Conservation (phyloP, 2,888 invertebrate genomes). For the Latheticus oryzae region DNA sequence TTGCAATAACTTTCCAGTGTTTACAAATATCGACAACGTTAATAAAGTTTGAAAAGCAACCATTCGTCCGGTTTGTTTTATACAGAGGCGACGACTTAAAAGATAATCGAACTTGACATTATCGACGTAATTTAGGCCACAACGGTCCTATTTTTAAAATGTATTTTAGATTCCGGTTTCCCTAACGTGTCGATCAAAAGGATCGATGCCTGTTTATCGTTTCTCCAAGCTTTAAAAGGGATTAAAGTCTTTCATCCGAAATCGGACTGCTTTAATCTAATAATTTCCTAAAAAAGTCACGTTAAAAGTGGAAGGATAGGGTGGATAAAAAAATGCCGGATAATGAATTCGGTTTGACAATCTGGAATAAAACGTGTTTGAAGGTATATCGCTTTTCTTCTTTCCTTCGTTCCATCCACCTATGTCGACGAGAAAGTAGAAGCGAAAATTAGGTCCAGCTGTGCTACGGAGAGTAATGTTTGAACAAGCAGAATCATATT, state of each 20-base stretch:
- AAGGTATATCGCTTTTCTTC: too few relatives aligned
- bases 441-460: neutral
- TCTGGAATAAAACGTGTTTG: slow-evolving; percentile 24
- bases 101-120: slow-evolving; percentile 27
- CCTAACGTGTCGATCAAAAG: slow-evolving; percentile 27
- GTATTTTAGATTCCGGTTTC: slow-evolving; percentile 25
- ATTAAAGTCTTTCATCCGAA: slow-evolving; percentile 33
- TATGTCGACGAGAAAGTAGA: neutral
- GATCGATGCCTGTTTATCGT: slow-evolving; percentile 30
- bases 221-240: slow-evolving; percentile 28
- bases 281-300: slow-evolving; percentile 31
- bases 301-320: slow-evolving; percentile 21
- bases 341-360: slow-evolving; percentile 29
- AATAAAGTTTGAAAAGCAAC: slow-evolving; percentile 15
- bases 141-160: slow-evolving; percentile 30
- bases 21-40: slow-evolving; percentile 1
- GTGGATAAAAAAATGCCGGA: slow-evolving; percentile 20
- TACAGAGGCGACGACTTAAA: slow-evolving; percentile 15
- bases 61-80: slow-evolving; percentile 6
- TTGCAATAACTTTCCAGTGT: slow-evolving; percentile 1
- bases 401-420: neutral
- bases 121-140: slow-evolving; percentile 26
- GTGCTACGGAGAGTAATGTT: slow-evolving; percentile 2
- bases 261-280: slow-evolving; percentile 32
- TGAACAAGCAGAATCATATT: neutral